Evolutionary conservation across 2,888 invertebrate species (phyloP), one percentile per base, ranked within the genome.

Genomic region (Eilema depressum): DNA sequence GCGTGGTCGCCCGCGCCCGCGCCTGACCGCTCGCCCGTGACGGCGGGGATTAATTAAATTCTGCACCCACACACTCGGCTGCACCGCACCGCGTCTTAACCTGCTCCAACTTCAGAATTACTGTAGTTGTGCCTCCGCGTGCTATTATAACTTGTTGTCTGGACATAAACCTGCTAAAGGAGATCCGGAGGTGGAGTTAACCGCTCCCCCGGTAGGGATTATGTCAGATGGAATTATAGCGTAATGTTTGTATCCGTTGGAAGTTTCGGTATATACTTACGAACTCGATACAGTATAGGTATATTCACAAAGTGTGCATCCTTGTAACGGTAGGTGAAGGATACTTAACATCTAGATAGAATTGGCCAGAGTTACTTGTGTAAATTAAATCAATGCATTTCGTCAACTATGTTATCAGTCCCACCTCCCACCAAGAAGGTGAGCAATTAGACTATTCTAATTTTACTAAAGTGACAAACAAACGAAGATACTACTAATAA

Each of bases 1-100:
- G 76, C 77, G 75, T 75, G 76, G 77, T 75, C 76, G 72, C 78
- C 57, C n/a, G 11, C 56, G 25, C 65, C 78, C n/a, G 11, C 30
- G 33, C 33, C 79, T 85, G 89, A 82, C 82, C 88, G 80, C 75
- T 88, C 77, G 79, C 37, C 83, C 80, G 79, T 77, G 85, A 87
- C 88, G 83, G 83, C 28, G 67, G 78, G 86, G 80, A 90, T 91
- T 91, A 91, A 91, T 91, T 91, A 90, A 90, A 91, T 91, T 89
- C 89, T 85, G 80, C 82, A 68, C 77, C 72, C 74, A 73, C 70
- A 71, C 60, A 78, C 68, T 62, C 56, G 17, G 75, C 82, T 71
- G 75, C 75, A 81, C 80, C 81, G 47, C 77, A 60, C 66, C 28
- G 66, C 59, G 81, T 83, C 84, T 86, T 83, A 86, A 85, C 85